phyloP scores from a whole-genome alignment of 2,888 invertebrate genomes.

The Apodemia duryi region DNA sequence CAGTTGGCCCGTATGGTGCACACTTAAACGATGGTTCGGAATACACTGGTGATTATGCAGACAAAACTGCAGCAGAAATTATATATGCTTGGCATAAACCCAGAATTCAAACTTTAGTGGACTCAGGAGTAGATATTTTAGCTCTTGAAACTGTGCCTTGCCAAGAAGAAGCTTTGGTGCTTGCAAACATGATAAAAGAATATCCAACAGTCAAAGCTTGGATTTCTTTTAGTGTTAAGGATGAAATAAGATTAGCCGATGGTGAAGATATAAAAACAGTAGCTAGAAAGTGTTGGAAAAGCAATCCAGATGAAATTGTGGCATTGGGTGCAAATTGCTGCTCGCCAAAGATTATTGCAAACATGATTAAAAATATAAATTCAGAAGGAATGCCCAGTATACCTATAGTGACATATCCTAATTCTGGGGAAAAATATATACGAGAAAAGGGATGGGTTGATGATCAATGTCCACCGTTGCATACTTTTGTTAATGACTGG shows the following conservation, averaged over 20 bases:
- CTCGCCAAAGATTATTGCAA: conserved; percentile 53
- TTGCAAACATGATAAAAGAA: conserved; percentile 86
- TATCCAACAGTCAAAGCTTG: conserved; percentile 90
- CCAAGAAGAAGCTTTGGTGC: conserved; percentile 87
- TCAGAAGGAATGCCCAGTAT: conserved; percentile 53
- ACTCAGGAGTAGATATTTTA: conserved; percentile 90
- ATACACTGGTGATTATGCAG: conserved; percentile 89
- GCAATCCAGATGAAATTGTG: conserved; percentile 81
- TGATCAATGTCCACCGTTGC: conserved; percentile 82
- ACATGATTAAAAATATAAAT: conserved; percentile 50
- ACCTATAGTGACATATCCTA: conserved; percentile 93
- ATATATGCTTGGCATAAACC: conserved; percentile 91
- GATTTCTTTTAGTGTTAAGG: conserved; percentile 91
- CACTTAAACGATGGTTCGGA: conserved; percentile 93
- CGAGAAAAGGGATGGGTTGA: conserved; percentile 82
- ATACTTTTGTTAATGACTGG: conserved; percentile 87
- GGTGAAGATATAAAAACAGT: conserved; percentile 87
- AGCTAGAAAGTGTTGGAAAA: conserved; percentile 82
- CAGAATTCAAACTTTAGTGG: conserved; percentile 86
- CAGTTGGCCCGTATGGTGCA: conserved; percentile 95
- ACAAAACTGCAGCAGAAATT: conserved; percentile 76
- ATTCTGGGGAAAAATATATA: conserved; percentile 90
- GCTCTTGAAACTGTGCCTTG: conserved; percentile 96
- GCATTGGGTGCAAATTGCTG: conserved; percentile 95
- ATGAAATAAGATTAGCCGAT: conserved; percentile 80